Percentiles rank a stretch among this genome's conserved stretches.
Evolutionary conservation across 2,113 vertebrate species (phyloP).

Genomic region (Mobula birostris): DNA sequence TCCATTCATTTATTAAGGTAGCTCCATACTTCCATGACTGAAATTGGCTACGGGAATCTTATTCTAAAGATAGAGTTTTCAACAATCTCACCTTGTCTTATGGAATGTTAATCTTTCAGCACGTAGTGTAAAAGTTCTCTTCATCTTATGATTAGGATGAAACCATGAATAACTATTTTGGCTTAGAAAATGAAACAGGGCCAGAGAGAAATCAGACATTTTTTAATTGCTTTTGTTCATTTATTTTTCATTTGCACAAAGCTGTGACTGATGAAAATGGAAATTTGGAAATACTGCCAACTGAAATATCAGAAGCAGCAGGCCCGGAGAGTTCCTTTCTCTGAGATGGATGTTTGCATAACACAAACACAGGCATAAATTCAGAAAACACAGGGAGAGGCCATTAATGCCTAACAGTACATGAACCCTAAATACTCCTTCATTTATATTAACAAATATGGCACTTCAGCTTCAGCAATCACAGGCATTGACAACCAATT

Average conservation of each 20-base stretch:
- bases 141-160: background rate
- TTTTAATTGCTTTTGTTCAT: background rate
- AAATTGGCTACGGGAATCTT: background rate
- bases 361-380: background rate
- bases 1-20: background rate
- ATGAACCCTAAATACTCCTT: background rate
- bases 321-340: background rate
- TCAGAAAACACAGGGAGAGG: background rate
- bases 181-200: background rate
- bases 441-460: background rate
- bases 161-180: background rate
- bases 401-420: background rate
- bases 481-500: background rate
- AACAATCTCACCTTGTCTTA: background rate
- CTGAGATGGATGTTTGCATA: background rate
- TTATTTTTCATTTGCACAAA: background rate
- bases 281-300: background rate
- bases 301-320: background rate
- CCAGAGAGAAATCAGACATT: constrained; percentile 5
- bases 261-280: background rate
- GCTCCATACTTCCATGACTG: no score
- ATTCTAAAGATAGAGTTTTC: background rate
- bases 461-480: background rate
- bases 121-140: background rate
- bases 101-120: background rate